Evolutionary conservation across 2,888 invertebrate genomes (phyloP), one percentile per base, ranked within the genome.

Genomic region (Dryococelus australis): DNA sequence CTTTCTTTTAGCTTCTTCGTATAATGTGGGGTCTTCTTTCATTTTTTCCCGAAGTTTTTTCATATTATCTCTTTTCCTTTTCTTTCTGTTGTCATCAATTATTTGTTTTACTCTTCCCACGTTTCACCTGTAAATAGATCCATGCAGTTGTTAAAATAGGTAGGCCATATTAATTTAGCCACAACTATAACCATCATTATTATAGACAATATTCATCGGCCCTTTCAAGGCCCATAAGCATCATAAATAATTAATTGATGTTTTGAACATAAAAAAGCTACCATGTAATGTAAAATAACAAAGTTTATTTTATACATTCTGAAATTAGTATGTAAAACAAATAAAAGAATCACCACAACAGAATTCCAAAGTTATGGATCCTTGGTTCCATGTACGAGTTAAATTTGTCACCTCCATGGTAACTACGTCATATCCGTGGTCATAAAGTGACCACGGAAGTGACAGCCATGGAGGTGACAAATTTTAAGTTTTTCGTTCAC

Each of bases 1-100:
- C n/a, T n/a, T 83, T 27, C 43, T 83, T 27, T 28, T 83, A 43
- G 83, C 83, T 83, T 83, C 83, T 83, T 83, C 83, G 24, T 83
- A 83, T 43, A 83, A 83, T 35, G 16, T 27, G 27, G 27, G 83
- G 83, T 65, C 65, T 24, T 65, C 65, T 16, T 65, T 65, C 8
- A 65, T 65, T 20, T 65, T 65, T 65, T 65, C 13, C 16, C 65
- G 16, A 65, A 65, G 65, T 65, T 16, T 9, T 65, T 65, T 65
- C 65, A 65, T 65, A 65, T 65, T 65, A 65, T 65, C 65, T 16
- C 65, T 65, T 65, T 65, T 65, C 6, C 24, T 13, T 65, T 65
- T 65, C 65, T 65, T 65, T 65, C 65, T 65, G 65, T 16, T 16
- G 6, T 65, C 65, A 65, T 13, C 65, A 16, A 16, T 12, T 20